Evolutionary conservation across 2,797 vertebrate genomes (phyloP).

Genomic region (Rhinichthys osculus): DNA sequence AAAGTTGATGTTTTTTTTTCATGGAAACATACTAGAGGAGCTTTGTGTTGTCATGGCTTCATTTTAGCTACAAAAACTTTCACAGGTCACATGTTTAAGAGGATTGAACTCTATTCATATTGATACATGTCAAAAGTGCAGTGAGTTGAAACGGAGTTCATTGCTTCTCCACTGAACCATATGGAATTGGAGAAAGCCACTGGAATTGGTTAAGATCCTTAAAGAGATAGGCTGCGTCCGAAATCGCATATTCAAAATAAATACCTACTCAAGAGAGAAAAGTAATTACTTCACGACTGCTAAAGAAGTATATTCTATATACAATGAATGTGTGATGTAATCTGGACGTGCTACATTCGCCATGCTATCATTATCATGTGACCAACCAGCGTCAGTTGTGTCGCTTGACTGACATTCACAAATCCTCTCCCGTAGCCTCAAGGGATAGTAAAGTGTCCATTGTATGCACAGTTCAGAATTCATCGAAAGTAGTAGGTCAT

Average conservation of each 20-base stretch:
- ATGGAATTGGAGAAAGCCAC: no score
- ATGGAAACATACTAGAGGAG: neutral
- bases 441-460: neutral
- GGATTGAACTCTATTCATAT: neutral
- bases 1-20: neutral
- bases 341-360: neutral
- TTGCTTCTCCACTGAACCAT: conserved; percentile 7
- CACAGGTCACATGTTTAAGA: conserved; percentile 17
- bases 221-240: no score
- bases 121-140: conserved; percentile 18
- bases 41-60: neutral
- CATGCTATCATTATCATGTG: neutral
- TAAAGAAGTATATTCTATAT: no score
- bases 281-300: no score
- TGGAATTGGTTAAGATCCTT: no score
- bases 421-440: neutral
- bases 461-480: neutral
- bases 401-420: neutral
- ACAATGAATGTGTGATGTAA: neutral
- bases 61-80: conserved; percentile 1
- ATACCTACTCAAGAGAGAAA: no score
- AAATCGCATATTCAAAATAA: no score
- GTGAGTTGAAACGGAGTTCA: conserved; percentile 8
- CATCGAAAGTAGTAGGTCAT: neutral
- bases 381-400: neutral